These are phyloP conservation scores for Ericerus pela DNA, from an alignment of 1,140 invertebrate species.

Conservation along the genomic window DNA sequence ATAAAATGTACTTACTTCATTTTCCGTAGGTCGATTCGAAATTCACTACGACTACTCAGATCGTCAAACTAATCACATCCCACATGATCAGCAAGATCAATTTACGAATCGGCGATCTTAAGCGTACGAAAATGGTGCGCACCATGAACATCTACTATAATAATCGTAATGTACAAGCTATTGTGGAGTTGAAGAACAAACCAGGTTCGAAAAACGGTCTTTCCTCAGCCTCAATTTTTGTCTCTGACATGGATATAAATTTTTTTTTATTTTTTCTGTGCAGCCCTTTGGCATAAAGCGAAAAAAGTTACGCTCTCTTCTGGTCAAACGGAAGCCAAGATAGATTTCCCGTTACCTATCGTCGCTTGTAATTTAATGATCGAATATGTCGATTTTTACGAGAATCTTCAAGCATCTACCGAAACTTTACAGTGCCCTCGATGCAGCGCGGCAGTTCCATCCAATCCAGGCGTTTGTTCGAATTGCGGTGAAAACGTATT, in stretches of 20 bases:
- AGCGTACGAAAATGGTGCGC: conserved; percentile 92
- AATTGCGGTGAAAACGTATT: conserved; percentile 99
- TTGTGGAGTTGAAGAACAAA: conserved; percentile 93
- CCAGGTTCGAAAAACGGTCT: conserved; percentile 41
- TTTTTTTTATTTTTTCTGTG: background rate
- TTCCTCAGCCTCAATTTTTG: too few species aligned
- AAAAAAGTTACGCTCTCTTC: conserved; percentile 76
- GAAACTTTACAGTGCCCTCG: conserved; percentile 92
- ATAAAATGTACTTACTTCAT: background rate
- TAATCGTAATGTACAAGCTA: conserved; percentile 85
- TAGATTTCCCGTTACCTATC: conserved; percentile 90
- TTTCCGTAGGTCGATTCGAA: conserved; percentile 65
- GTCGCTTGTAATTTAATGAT: conserved; percentile 98
- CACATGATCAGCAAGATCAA: conserved; percentile 91
- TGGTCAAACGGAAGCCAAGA: conserved; percentile 88
- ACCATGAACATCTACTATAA: conserved; percentile 95
- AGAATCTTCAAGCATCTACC: conserved; percentile 62
- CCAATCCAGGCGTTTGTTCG: conserved; percentile 91
- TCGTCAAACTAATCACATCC: conserved; percentile 86
- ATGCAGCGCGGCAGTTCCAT: conserved; percentile 88
- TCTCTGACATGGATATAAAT: background rate
- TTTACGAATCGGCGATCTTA: conserved; percentile 83
- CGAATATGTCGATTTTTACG: conserved; percentile 95
- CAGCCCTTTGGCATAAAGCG: conserved; percentile 88
- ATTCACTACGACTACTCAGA: conserved; percentile 94